phyloP scores from a whole-genome alignment of 2,113 vertebrate genomes.

The Lasiurus borealis region DNA sequence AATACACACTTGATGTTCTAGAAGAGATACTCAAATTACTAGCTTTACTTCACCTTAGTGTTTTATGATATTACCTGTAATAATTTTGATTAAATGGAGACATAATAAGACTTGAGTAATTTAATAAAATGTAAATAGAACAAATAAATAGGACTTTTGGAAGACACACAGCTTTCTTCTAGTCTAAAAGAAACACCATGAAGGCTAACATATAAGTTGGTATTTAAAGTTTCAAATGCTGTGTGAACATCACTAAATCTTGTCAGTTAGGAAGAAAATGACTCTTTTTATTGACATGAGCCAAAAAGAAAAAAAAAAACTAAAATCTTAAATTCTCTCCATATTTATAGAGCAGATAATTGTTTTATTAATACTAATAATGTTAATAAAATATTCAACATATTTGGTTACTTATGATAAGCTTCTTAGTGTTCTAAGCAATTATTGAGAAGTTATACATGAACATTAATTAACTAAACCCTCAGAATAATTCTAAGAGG shows the following conservation, averaged over 20 bases:
- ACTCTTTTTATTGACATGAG: background rate
- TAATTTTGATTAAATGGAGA: background rate
- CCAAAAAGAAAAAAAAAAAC: background rate
- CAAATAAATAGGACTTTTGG: background rate
- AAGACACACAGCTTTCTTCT: background rate
- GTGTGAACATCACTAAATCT: background rate
- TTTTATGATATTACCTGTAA: background rate
- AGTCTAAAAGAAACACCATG: background rate
- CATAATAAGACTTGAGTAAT: background rate
- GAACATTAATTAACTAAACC: conserved; percentile 11
- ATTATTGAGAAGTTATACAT: background rate
- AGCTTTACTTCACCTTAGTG: background rate
- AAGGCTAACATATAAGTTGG: background rate
- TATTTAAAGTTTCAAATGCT: background rate
- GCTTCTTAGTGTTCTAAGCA: background rate
- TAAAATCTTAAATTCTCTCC: background rate
- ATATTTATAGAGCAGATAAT: background rate
- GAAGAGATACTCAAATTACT: background rate
- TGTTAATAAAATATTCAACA: background rate
- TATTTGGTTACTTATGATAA: background rate
- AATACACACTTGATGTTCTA: background rate
- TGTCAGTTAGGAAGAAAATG: background rate
- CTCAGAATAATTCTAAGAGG: background rate
- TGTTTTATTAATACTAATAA: background rate
- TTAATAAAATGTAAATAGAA: background rate